These are phyloP conservation scores for Aldabrachelys gigantea DNA, from an alignment of 2,113 vertebrate species.

Conservation along the genomic window DNA sequence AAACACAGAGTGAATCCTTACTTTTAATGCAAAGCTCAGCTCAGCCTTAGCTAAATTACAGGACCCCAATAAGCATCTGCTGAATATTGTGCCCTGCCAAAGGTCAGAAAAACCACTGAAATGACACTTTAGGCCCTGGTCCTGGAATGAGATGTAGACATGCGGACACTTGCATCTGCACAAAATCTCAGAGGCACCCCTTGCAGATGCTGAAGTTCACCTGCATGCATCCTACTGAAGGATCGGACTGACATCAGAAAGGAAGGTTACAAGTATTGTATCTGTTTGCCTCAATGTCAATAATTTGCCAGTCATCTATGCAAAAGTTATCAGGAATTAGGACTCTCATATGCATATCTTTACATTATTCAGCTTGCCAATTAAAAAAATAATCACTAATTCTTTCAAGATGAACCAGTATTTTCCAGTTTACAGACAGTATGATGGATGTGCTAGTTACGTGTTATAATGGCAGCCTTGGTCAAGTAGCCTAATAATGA, in stretches of 20 bases:
- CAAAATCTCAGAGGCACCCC: neutral
- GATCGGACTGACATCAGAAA: neutral
- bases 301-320: neutral
- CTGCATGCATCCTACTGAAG: neutral
- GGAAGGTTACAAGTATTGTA: neutral
- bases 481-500: neutral
- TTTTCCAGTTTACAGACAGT: neutral
- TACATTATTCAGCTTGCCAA: neutral
- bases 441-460: neutral
- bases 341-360: neutral
- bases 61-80: neutral
- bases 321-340: neutral
- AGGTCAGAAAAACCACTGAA: neutral
- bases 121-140: neutral
- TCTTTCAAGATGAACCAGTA: neutral
- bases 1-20: neutral
- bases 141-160: neutral
- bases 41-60: neutral
- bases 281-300: neutral
- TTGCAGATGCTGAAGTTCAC: neutral
- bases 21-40: neutral
- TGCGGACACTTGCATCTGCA: neutral
- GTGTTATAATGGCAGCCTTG: neutral
- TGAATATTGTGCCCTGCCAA: neutral
- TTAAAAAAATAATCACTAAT: neutral